Percentiles rank a stretch among this genome's conserved stretches.
Evolutionary conservation across 2,888 invertebrate genomes (phyloP).

Genomic region (Pycnomerus fuliginosus): DNA sequence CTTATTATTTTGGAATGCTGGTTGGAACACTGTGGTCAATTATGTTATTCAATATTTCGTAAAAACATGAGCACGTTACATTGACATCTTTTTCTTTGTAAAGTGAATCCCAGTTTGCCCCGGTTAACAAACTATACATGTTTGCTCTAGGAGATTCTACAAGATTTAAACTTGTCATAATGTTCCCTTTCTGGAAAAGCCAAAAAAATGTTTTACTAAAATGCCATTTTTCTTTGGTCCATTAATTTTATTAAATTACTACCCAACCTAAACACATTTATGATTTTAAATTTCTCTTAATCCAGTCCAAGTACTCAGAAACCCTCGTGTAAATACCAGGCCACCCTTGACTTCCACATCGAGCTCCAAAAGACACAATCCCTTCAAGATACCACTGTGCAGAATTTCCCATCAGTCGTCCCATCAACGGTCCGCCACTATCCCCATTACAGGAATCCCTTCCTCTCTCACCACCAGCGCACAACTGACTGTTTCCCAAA

Average conservation of each 20-base stretch:
- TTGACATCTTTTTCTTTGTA: no score
- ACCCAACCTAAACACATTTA: neutral
- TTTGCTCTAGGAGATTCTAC: no score
- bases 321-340: constrained; percentile 45
- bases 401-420: constrained; percentile 49
- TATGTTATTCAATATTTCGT: no score
- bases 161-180: neutral
- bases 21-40: no score
- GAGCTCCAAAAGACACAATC: constrained; percentile 65
- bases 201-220: neutral
- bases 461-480: constrained; percentile 49
- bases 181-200: neutral
- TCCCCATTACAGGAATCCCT: constrained; percentile 76
- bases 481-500: constrained; percentile 38
- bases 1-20: no score
- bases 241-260: neutral
- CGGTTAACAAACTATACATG: no score
- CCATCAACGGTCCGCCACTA: constrained; percentile 77
- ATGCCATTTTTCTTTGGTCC: no score
- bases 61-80: no score
- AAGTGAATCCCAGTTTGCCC: no score
- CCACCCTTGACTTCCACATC: constrained; percentile 43
- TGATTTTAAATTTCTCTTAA: constrained; percentile 52
- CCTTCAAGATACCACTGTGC: constrained; percentile 62
- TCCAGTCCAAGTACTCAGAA: constrained; percentile 59